A percentile compares a stretch with the other conserved stretches of the same genome.
These are phyloP conservation scores for Amia ocellicauda DNA, from an alignment of 2,113 vertebrate genomes.

Conservation along the genomic window DNA sequence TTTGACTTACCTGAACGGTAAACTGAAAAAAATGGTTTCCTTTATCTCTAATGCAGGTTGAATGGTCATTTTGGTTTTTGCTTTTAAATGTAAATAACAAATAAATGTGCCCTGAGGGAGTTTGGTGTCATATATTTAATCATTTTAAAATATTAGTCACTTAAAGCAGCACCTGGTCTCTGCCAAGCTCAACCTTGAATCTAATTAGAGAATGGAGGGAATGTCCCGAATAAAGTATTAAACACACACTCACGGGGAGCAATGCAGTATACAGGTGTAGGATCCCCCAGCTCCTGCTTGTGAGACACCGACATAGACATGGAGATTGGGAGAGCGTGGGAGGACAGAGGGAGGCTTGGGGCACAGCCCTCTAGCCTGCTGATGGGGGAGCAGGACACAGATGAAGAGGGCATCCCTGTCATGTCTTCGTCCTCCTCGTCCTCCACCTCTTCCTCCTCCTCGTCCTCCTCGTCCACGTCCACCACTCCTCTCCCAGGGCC, in stretches of 20 bases:
- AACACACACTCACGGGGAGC: constrained; percentile 26
- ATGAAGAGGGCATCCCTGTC: constrained; percentile 34
- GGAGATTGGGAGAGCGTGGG: constrained; percentile 23
- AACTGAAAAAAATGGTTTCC: no score
- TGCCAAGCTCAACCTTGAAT: no score
- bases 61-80: no score
- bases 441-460: constrained; percentile 55
- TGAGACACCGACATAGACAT: not conserved
- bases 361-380: constrained; percentile 33
- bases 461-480: constrained; percentile 43
- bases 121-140: no score
- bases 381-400: constrained; percentile 48
- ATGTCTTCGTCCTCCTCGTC: constrained; percentile 57
- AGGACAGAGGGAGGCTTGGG: constrained; percentile 39
- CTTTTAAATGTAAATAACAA: no score
- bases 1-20: no score
- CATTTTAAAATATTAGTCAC: no score
- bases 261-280: constrained; percentile 10
- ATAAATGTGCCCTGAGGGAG: no score
- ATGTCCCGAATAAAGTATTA: no score
- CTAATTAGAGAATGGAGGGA: no score
- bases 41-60: no score
- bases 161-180: no score
- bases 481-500: constrained; percentile 29
- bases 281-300: not conserved